Conservation (phyloP, 2,888 invertebrate genomes). For the Molanna angustata region DNA sequence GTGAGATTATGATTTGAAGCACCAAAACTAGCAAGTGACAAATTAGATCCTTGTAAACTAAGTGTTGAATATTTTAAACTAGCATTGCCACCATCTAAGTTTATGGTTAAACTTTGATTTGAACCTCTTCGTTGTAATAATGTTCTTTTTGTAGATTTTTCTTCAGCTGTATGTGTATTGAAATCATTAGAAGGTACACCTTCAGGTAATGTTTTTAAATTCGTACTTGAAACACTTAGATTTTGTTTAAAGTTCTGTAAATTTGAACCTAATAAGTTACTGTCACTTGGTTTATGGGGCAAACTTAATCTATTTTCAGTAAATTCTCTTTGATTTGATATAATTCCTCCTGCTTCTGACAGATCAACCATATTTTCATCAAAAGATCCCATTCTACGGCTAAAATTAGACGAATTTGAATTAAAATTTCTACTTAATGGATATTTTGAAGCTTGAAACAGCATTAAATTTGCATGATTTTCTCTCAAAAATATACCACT, state of each 20-base stretch:
- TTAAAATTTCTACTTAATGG: slow-evolving; percentile 44
- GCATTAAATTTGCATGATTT: slow-evolving; percentile 51
- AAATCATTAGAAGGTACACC: slow-evolving; percentile 68
- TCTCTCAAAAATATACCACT: slow-evolving; percentile 52
- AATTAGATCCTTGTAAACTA: slow-evolving; percentile 55
- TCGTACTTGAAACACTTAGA: slow-evolving; percentile 65
- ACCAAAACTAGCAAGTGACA: slow-evolving; percentile 49
- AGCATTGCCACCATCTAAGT: slow-evolving; percentile 37
- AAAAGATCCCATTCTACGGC: slow-evolving; percentile 50
- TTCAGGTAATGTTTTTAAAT: slow-evolving; percentile 69
- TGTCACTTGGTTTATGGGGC: slow-evolving; percentile 24
- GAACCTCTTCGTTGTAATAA: slow-evolving; percentile 58
- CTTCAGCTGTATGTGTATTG: slow-evolving; percentile 48
- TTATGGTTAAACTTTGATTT: slow-evolving; percentile 59
- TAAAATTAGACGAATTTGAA: slow-evolving; percentile 36
- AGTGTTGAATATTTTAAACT: slow-evolving; percentile 39
- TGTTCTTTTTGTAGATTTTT: slow-evolving; percentile 46
- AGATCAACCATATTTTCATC: slow-evolving; percentile 50
- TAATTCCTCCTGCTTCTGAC: slow-evolving; percentile 39
- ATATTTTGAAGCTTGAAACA: slow-evolving; percentile 42
- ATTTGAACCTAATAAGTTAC: slow-evolving; percentile 49
- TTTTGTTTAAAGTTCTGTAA: slow-evolving; percentile 61
- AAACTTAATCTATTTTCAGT: slow-evolving; percentile 27
- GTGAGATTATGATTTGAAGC: slow-evolving; percentile 49
- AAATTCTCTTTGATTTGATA: slow-evolving; percentile 31